Percentiles rank a stretch among this genome's conserved stretches.
phyloP scores from a whole-genome alignment of 2,888 invertebrate species.

The Emmelina monodactyla region DNA sequence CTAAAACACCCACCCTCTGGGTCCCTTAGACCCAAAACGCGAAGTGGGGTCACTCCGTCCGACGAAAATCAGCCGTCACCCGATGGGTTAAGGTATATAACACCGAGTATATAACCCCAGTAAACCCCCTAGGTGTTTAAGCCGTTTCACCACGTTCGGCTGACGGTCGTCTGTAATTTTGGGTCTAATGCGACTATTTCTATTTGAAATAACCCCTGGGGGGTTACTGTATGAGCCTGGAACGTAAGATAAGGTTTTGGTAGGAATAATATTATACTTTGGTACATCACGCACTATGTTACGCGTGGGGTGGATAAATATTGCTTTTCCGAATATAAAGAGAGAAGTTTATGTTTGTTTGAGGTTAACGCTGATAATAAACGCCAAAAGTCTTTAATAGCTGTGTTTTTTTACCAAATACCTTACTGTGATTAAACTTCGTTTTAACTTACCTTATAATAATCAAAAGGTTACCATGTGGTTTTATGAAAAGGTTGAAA shows the following conservation, averaged over 20 bases:
- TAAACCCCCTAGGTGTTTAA: slow-evolving; percentile 57
- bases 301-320: too few species aligned
- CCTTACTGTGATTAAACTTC: too few species aligned
- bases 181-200: slow-evolving; percentile 65
- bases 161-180: slow-evolving; percentile 64
- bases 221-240: slow-evolving; percentile 53
- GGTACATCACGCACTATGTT: too few species aligned
- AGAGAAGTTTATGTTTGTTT: too few species aligned
- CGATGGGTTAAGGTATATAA: slow-evolving; percentile 15
- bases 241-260: slow-evolving; percentile 43
- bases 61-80: slow-evolving; percentile 18
- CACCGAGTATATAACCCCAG: slow-evolving; percentile 14
- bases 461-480: too few species aligned
- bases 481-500: too few species aligned
- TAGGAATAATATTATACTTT: too few species aligned
- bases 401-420: too few species aligned
- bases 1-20: slow-evolving; percentile 45
- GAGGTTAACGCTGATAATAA: too few species aligned
- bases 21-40: slow-evolving; percentile 42
- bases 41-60: slow-evolving; percentile 55
- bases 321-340: too few species aligned
- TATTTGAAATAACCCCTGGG: slow-evolving; percentile 59
- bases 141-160: slow-evolving; percentile 63
- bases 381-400: too few species aligned
- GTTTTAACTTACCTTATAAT: too few species aligned